Evolutionary conservation across 1,140 invertebrate genomes (phyloP).

Genomic region (Panagrolaimus sp.): DNA sequence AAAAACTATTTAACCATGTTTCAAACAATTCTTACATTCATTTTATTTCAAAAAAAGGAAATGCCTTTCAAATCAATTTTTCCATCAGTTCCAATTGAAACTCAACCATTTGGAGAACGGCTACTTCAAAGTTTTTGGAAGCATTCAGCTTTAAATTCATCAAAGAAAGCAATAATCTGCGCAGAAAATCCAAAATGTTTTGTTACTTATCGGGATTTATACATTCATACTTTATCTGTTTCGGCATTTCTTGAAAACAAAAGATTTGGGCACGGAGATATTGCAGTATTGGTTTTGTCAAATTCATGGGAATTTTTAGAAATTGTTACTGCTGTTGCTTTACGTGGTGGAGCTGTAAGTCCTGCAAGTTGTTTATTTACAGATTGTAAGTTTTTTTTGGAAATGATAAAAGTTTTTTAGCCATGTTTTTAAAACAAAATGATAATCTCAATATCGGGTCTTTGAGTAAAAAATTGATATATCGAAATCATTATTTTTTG

Average conservation of each 20-base stretch:
- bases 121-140: slow-evolving; percentile 29
- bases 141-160: slow-evolving; percentile 26
- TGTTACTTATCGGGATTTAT: slow-evolving; percentile 16
- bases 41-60: too few species aligned
- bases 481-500: too few species aligned
- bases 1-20: too few species aligned
- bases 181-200: slow-evolving; percentile 17
- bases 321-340: neutral
- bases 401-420: too few species aligned
- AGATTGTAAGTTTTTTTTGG: slow-evolving; percentile 27
- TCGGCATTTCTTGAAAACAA: slow-evolving; percentile 1
- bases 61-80: slow-evolving; percentile 26
- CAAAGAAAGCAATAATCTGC: slow-evolving; percentile 21
- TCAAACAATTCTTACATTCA: too few species aligned
- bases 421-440: too few species aligned
- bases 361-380: slow-evolving; percentile 9
- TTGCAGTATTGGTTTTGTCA: neutral
- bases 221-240: slow-evolving; percentile 8
- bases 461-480: too few species aligned
- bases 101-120: slow-evolving; percentile 21
- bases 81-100: slow-evolving; percentile 31
- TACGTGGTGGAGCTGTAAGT: slow-evolving; percentile 12
- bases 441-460: too few species aligned
- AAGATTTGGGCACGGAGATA: slow-evolving; percentile 15
- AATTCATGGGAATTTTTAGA: slow-evolving; percentile 21